Conservation (phyloP, 2,888 invertebrate genomes). For the Temnothorax ravouxi region DNA sequence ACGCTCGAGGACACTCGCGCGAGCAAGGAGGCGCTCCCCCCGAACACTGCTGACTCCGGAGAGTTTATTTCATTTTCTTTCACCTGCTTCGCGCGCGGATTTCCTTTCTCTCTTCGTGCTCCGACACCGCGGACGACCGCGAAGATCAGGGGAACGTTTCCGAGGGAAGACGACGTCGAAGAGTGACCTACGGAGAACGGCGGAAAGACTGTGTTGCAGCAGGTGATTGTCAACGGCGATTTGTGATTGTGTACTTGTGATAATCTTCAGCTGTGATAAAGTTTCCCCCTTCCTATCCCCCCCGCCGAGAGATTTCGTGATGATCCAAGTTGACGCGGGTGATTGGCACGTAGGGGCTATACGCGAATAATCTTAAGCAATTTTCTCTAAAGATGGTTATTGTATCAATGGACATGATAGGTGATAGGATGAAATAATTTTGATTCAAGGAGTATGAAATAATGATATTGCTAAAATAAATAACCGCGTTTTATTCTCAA, state of each 20-base stretch:
- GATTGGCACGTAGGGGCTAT: conserved; percentile 44
- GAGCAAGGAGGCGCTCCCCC: conserved; percentile 30
- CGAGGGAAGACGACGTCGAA: conserved; percentile 52
- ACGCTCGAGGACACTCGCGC: conserved; percentile 44
- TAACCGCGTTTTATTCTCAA: background rate
- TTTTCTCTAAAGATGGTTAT: background rate
- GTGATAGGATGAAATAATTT: background rate
- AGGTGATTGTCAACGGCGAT: conserved; percentile 73
- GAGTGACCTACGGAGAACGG: conserved; percentile 21
- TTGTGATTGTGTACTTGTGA: conserved; percentile 69
- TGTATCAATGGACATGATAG: conserved; percentile 18
- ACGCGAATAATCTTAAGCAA: conserved; percentile 8
- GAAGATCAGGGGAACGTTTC: conserved; percentile 24
- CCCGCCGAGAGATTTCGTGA: conserved; percentile 38
- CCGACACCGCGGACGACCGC: background rate
- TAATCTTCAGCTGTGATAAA: conserved; percentile 61
- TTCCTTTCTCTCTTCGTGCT: background rate
- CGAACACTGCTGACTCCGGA: background rate
- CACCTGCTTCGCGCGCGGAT: conserved; percentile 27
- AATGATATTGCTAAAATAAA: background rate
- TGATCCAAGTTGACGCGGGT: conserved; percentile 29
- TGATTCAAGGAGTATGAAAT: background rate
- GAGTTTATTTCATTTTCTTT: conserved; percentile 25
- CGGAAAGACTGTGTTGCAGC: conserved; percentile 61
- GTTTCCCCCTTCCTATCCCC: conserved; percentile 45